These are phyloP conservation scores for Agriopis aurantiaria DNA, from an alignment of 2,888 invertebrate genomes.

Conservation along the genomic window DNA sequence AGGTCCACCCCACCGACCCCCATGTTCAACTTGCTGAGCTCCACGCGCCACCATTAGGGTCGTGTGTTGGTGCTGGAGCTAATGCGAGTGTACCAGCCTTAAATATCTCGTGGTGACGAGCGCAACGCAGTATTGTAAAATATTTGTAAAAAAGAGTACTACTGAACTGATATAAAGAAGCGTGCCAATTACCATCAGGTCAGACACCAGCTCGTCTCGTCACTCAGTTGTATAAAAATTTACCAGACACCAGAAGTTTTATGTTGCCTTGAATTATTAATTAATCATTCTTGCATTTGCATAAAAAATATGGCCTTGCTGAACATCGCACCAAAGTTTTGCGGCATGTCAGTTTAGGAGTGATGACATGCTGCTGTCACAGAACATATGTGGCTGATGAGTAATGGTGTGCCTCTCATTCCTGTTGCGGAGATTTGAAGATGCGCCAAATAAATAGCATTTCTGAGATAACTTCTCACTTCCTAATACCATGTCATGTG, in stretches of 20 bases:
- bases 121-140: too few species aligned
- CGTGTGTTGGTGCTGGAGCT: too few species aligned
- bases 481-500: conserved; percentile 8
- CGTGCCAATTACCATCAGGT: not conserved
- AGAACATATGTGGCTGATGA: conserved; percentile 24
- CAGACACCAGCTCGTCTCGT: not conserved
- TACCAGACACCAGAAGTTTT: not conserved
- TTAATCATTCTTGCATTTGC: not conserved
- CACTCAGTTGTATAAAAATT: not conserved
- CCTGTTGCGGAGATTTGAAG: conserved; percentile 20
- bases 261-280: not conserved
- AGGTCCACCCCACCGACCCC: too few species aligned
- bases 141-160: too few species aligned
- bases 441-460: conserved; percentile 31
- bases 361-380: conserved; percentile 23
- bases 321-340: conserved; percentile 1
- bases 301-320: not conserved
- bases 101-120: too few species aligned
- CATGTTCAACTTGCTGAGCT: too few species aligned
- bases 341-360: conserved; percentile 9
- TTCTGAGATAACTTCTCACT: conserved; percentile 19
- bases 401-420: conserved; percentile 23
- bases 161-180: too few species aligned
- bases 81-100: not conserved
- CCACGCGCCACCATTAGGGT: too few species aligned